phyloP scores from a whole-genome alignment of 2,113 vertebrate species.

The Carlito syrichta region DNA sequence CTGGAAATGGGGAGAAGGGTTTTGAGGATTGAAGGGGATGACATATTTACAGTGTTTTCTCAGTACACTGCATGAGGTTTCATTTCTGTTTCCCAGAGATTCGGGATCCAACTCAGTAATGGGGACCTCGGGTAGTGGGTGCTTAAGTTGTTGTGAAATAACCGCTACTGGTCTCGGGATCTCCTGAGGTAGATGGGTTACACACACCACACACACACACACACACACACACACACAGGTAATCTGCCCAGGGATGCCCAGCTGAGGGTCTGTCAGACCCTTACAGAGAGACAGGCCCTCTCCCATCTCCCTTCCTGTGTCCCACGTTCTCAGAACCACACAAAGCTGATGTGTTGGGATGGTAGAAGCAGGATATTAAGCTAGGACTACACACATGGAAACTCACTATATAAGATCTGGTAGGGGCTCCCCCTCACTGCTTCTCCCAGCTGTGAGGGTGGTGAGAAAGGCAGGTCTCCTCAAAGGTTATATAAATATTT shows the following conservation, averaged over 20 bases:
- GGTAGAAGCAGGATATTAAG: not conserved
- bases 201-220: not conserved
- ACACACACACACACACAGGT: not conserved
- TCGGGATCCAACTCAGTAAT: not conserved
- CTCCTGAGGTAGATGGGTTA: not conserved
- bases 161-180: not conserved
- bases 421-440: not conserved
- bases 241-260: no score
- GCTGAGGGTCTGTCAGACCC: not conserved
- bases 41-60: not conserved
- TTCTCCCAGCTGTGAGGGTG: not conserved
- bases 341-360: not conserved
- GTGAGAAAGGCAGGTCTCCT: constrained; percentile 29
- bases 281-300: not conserved
- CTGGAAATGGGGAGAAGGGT: not conserved
- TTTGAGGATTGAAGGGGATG: not conserved
- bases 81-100: not conserved
- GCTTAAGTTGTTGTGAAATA: not conserved
- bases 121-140: not conserved
- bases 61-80: not conserved
- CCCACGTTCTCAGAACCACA: not conserved
- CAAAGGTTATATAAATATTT: constrained; percentile 73
- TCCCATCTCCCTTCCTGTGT: not conserved
- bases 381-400: not conserved
- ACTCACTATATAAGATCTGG: not conserved